Percentiles rank a stretch among this genome's conserved stretches.
Evolutionary conservation across 2,113 vertebrate species (phyloP).

Genomic region (Rhineura floridana): DNA sequence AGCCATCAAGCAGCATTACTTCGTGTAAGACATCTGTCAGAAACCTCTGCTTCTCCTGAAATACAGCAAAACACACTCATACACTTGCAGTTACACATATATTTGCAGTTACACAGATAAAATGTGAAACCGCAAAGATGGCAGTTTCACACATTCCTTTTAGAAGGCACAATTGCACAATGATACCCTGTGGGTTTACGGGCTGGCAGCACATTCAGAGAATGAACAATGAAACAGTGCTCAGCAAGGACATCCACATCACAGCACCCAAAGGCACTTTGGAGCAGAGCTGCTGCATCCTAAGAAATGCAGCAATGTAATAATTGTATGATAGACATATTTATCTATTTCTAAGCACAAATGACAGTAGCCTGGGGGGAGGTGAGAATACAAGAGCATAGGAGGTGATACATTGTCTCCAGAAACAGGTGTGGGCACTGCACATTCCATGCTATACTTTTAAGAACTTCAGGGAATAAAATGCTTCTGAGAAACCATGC

Average conservation of each 20-base stretch:
- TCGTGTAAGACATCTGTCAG: constrained; percentile 96
- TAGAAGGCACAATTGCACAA: background rate
- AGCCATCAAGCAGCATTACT: constrained; percentile 94
- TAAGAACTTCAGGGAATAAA: constrained; percentile 20
- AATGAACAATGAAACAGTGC: background rate
- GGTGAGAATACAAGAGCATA: background rate
- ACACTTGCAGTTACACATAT: background rate
- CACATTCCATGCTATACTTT: background rate
- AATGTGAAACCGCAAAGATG: constrained; percentile 14
- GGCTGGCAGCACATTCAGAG: background rate
- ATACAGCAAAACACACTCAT: constrained; percentile 63
- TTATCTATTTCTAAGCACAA: background rate
- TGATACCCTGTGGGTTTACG: background rate
- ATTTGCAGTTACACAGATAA: constrained; percentile 5
- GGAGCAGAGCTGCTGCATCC: background rate
- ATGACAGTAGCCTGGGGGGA: background rate
- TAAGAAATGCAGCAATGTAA: background rate
- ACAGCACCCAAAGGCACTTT: background rate
- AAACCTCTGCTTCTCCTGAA: constrained; percentile 97
- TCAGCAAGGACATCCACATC: background rate
- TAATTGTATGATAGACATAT: background rate
- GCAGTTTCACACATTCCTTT: background rate
- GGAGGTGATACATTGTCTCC: background rate
- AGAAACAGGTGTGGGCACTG: no score
- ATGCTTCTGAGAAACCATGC: constrained; percentile 17